Evolutionary conservation across 1,140 invertebrate species (phyloP).

Genomic region (Papilio aristodemus): DNA sequence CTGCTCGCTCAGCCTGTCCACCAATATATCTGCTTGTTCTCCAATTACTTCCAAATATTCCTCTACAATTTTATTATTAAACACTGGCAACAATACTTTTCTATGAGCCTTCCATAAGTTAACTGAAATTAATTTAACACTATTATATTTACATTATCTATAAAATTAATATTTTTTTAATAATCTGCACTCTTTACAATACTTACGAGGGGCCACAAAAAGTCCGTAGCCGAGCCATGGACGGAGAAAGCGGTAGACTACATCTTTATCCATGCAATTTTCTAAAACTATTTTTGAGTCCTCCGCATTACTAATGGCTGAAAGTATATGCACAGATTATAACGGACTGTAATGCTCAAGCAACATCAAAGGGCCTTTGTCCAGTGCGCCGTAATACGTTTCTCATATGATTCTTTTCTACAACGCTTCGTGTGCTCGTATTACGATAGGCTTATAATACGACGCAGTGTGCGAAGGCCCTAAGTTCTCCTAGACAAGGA

Average conservation of each 20-base stretch:
- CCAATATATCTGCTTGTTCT: slow-evolving; percentile 82
- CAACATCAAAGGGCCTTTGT: too few relatives aligned
- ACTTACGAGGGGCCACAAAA: slow-evolving; percentile 83
- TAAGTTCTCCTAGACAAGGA: too few relatives aligned
- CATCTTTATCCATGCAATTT: slow-evolving; percentile 83
- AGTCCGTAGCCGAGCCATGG: slow-evolving; percentile 87
- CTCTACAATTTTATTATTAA: slow-evolving; percentile 88
- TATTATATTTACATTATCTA: background rate
- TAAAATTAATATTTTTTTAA: slow-evolving; percentile 43
- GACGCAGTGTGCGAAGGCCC: too few relatives aligned
- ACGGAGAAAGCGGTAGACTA: slow-evolving; percentile 85
- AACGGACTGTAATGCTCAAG: too few relatives aligned
- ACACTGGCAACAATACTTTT: slow-evolving; percentile 88
- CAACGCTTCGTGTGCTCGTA: too few relatives aligned
- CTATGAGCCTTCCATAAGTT: slow-evolving; percentile 85
- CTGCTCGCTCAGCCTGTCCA: slow-evolving; percentile 78
- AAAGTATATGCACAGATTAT: slow-evolving; percentile 10
- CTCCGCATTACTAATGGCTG: slow-evolving; percentile 61
- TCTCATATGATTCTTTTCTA: too few relatives aligned
- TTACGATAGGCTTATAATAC: too few relatives aligned
- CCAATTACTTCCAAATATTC: slow-evolving; percentile 87
- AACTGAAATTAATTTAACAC: slow-evolving; percentile 65
- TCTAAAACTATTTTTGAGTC: slow-evolving; percentile 73
- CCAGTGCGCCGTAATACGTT: too few relatives aligned
- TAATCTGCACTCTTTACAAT: slow-evolving; percentile 17